These are phyloP conservation scores for Drosophila parabipectinata DNA, from an alignment of 1,140 invertebrate genomes.

Conservation along the genomic window DNA sequence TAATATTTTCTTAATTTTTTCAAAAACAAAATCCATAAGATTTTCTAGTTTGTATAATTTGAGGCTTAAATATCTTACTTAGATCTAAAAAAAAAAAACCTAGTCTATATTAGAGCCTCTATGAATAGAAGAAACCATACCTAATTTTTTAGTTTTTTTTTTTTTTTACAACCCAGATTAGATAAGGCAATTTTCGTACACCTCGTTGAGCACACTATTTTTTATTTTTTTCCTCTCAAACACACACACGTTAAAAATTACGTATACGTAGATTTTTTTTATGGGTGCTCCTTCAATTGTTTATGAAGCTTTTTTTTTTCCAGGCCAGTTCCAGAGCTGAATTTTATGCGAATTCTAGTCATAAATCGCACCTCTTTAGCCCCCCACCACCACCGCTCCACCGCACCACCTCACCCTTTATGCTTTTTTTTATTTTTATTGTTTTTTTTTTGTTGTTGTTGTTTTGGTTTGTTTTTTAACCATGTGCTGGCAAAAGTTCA, in stretches of 20 bases:
- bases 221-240: not conserved
- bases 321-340: conserved; percentile 48
- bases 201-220: not conserved
- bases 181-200: conserved; percentile 37
- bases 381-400: not conserved
- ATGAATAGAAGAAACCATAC: too few relatives aligned
- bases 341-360: conserved; percentile 60
- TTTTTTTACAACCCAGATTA: conserved; percentile 56
- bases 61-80: too few relatives aligned
- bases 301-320: conserved; percentile 58
- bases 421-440: not conserved
- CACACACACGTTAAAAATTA: not conserved
- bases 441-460: conserved; percentile 1
- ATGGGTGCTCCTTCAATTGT: conserved; percentile 46
- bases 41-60: too few relatives aligned
- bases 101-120: too few relatives aligned
- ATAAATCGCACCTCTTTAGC: conserved; percentile 62
- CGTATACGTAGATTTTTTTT: conserved; percentile 20
- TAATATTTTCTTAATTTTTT: too few relatives aligned
- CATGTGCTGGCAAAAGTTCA: conserved; percentile 55
- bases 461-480: conserved; percentile 5
- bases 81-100: too few relatives aligned
- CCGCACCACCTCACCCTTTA: not conserved
- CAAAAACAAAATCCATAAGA: too few relatives aligned
- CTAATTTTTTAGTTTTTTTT: not conserved